Evolutionary conservation across 2,113 vertebrate species (phyloP).

Genomic region (Scalopus aquaticus): DNA sequence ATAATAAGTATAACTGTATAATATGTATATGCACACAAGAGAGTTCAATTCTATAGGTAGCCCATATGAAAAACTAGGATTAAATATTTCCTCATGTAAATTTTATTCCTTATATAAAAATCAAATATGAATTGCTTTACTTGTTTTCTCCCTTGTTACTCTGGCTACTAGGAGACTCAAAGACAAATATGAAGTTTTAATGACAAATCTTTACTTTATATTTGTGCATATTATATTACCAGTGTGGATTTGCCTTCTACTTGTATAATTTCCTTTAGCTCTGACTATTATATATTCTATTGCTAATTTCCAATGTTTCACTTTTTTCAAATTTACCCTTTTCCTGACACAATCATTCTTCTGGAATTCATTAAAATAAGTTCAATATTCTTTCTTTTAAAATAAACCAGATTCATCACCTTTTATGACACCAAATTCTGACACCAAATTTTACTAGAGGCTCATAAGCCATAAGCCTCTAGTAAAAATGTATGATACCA

Average conservation of each 20-base stretch:
- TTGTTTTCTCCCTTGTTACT: not conserved
- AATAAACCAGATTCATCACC: not conserved
- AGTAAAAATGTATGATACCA: not conserved
- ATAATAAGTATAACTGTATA: too few species aligned
- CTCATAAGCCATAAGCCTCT: not conserved
- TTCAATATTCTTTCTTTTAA: not conserved
- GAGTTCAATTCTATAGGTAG: not conserved
- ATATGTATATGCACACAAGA: not conserved
- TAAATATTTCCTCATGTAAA: not conserved
- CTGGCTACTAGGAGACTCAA: slow-evolving; percentile 17
- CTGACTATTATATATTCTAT: not conserved
- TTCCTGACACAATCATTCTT: not conserved
- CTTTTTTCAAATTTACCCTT: not conserved
- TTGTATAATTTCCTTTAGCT: slow-evolving; percentile 2
- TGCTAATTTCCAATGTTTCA: not conserved
- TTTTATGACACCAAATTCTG: slow-evolving; percentile 23
- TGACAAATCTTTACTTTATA: not conserved
- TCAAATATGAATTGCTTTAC: not conserved
- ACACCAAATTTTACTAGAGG: too few species aligned
- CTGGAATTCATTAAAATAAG: not conserved
- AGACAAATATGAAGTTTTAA: slow-evolving; percentile 1
- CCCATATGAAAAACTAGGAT: not conserved
- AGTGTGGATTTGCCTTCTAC: not conserved
- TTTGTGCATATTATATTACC: not conserved
- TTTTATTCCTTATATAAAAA: not conserved